These are phyloP conservation scores for Gymnosoma rotundatum DNA, from an alignment of 2,888 invertebrate species.

Conservation along the genomic window DNA sequence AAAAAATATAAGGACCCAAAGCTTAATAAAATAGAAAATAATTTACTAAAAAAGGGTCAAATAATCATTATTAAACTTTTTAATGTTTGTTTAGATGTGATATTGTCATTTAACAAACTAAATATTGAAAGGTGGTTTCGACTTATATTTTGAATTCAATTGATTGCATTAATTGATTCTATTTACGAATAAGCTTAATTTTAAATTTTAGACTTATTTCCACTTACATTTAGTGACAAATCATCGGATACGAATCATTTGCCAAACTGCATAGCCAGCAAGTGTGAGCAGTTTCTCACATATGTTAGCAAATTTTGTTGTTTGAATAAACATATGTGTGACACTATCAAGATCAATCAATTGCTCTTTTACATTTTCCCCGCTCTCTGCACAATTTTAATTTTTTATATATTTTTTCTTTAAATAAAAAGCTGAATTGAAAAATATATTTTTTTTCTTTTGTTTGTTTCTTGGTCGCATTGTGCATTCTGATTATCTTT, in stretches of 20 bases:
- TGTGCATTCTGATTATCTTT: constrained; percentile 54
- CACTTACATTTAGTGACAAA: constrained; percentile 60
- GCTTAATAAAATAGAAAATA: no score
- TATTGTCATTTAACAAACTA: no score
- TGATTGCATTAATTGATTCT: no score
- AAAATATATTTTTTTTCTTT: no score
- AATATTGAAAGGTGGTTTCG: no score
- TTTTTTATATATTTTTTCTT: constrained; percentile 29
- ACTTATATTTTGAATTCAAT: no score
- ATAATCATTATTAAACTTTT: no score
- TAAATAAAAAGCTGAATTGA: background rate
- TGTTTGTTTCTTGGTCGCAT: background rate
- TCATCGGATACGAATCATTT: constrained; percentile 41
- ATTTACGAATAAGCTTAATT: no score
- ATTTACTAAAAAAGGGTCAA: no score
- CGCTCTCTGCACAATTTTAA: background rate
- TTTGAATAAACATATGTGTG: constrained; percentile 61
- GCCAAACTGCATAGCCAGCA: constrained; percentile 5
- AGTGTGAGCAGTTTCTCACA: constrained; percentile 10
- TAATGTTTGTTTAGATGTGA: no score
- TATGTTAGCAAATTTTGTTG: constrained; percentile 58
- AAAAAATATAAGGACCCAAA: no score
- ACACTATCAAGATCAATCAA: constrained; percentile 64
- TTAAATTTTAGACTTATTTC: background rate
- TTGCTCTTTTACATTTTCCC: constrained; percentile 38